Conservation (phyloP, 2,888 invertebrate species). For the Lycaena phlaeas region DNA sequence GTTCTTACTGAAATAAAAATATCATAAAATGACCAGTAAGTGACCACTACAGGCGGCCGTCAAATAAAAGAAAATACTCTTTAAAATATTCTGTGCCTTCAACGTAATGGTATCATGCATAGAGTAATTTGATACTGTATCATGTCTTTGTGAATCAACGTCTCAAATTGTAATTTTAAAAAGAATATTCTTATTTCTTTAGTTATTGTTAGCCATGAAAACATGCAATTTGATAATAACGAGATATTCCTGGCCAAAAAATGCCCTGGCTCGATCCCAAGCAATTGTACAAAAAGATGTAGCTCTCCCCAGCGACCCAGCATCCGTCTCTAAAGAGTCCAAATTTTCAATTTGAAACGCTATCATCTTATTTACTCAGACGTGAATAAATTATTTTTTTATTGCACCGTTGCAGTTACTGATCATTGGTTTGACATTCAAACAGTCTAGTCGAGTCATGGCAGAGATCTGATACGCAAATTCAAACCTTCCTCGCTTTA, state of each 20-base stretch:
- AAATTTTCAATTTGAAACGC: constrained; percentile 39
- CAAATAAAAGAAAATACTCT: no score
- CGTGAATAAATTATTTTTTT: constrained; percentile 68
- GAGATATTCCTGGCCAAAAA: not conserved
- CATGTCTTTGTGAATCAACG: no score
- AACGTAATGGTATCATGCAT: no score
- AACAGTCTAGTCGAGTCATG: constrained; percentile 60
- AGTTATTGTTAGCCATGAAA: no score
- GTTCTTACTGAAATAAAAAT: no score
- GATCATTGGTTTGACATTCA: constrained; percentile 73
- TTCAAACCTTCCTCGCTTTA: constrained; percentile 15
- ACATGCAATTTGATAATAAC: constrained; percentile 3
- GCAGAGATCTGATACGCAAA: constrained; percentile 20
- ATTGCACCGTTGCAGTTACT: constrained; percentile 58
- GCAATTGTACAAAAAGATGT: constrained; percentile 20
- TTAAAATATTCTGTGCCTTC: no score
- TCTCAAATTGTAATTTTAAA: no score
- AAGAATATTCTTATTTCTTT: no score
- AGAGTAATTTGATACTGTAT: no score
- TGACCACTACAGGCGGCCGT: no score
- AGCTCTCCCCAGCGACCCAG: constrained; percentile 19
- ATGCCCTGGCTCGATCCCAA: constrained; percentile 16
- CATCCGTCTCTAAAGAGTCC: constrained; percentile 26
- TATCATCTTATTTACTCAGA: constrained; percentile 62
- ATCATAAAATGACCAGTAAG: no score